These are phyloP conservation scores for Alauda arvensis DNA, from an alignment of 2,797 vertebrate species.

Conservation along the genomic window DNA sequence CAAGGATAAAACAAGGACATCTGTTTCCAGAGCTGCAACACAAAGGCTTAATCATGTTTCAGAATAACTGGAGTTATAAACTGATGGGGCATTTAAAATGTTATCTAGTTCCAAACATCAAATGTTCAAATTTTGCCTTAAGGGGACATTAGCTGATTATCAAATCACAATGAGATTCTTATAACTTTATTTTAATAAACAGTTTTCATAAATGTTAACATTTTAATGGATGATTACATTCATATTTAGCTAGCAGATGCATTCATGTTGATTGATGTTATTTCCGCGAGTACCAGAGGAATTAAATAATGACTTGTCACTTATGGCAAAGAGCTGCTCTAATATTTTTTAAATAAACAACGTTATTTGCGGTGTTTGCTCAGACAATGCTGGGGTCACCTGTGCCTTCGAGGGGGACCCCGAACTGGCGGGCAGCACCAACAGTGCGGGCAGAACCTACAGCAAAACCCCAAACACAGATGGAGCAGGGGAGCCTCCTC, in stretches of 20 bases:
- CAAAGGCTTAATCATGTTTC: background rate
- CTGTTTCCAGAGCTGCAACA: background rate
- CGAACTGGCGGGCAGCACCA: background rate
- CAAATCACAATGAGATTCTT: constrained; percentile 55
- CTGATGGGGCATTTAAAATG: constrained; percentile 20
- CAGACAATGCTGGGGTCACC: background rate
- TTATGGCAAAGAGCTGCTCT: constrained; percentile 30
- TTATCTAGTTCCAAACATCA: constrained; percentile 19
- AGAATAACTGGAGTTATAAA: constrained; percentile 7
- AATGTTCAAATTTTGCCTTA: constrained; percentile 37
- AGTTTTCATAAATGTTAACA: constrained; percentile 49
- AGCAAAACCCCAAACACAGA: accelerated
- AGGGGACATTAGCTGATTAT: constrained; percentile 58
- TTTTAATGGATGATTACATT: constrained; percentile 63
- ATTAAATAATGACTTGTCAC: constrained; percentile 63
- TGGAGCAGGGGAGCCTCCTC: background rate
- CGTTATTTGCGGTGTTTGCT: background rate
- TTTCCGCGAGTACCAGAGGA: constrained; percentile 38
- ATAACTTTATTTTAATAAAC: constrained; percentile 59
- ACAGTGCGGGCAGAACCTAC: accelerated
- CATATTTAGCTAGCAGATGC: constrained; percentile 49
- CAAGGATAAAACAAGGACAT: background rate
- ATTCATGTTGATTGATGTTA: constrained; percentile 60
- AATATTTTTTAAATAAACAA: constrained; percentile 28
- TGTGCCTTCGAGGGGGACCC: accelerated